Conservation (phyloP, 2,113 vertebrate species). For the Lipotes vexillifer region DNA sequence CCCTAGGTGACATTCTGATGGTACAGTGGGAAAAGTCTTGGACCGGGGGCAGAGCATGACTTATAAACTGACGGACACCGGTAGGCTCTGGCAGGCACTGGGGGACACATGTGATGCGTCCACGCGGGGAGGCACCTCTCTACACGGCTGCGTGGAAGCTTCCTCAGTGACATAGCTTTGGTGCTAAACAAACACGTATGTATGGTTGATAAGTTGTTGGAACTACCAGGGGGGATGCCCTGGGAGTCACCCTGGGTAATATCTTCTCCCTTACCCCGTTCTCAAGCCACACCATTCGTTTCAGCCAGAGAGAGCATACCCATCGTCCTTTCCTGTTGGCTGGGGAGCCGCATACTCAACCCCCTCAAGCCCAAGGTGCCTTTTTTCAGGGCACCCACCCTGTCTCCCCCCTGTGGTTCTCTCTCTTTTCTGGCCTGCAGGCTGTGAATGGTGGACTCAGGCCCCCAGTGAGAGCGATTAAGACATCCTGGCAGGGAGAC, state of each 20-base stretch:
- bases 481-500: constrained; percentile 5
- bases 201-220: background rate
- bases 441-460: background rate
- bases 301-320: background rate
- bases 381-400: background rate
- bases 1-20: no score
- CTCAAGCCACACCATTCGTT: background rate
- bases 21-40: background rate
- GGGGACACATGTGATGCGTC: accelerated
- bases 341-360: background rate
- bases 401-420: background rate
- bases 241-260: background rate
- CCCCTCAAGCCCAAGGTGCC: background rate
- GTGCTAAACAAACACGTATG: background rate
- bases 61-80: background rate
- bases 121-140: accelerated
- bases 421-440: background rate
- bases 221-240: accelerated
- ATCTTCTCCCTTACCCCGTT: background rate
- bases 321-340: background rate
- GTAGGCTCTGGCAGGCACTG: background rate
- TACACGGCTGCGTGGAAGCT: background rate
- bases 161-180: background rate
- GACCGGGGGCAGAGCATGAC: background rate
- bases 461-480: background rate